Conservation (phyloP, 2,113 vertebrate genomes). For the Phylloscopus trochilus region DNA sequence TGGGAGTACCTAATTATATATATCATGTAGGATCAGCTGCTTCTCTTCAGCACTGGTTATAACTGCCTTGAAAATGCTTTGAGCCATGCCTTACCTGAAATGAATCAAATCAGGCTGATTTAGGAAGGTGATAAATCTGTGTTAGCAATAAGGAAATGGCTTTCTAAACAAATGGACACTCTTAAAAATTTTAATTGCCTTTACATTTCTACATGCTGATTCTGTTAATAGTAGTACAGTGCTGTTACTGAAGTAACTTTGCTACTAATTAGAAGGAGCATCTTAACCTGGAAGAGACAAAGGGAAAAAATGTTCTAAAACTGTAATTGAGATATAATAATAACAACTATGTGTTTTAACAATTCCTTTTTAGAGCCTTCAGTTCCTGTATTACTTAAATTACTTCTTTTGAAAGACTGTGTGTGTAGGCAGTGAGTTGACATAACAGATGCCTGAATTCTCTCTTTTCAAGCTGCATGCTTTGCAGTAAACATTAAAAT, state of each 20-base stretch:
- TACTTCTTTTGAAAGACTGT: background rate
- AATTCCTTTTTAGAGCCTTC: background rate
- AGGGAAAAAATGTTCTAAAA: background rate
- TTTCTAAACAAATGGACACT: background rate
- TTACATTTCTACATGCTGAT: background rate
- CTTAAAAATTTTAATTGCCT: background rate
- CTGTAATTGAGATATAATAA: background rate
- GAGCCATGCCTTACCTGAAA: background rate
- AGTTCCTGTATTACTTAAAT: background rate
- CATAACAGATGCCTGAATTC: slow-evolving; percentile 21
- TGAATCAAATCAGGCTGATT: background rate
- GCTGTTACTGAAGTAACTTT: background rate
- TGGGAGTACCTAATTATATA: background rate
- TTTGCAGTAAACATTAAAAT: slow-evolving; percentile 13
- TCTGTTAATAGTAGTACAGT: background rate
- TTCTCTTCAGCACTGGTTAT: background rate
- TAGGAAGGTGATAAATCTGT: background rate
- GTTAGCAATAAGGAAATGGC: background rate
- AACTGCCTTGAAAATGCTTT: background rate
- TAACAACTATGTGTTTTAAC: background rate
- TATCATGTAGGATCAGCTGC: background rate
- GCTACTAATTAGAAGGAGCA: background rate
- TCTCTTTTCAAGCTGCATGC: background rate
- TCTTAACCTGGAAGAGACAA: background rate
- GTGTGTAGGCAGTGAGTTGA: slow-evolving; percentile 6